A percentile compares a stretch with the other conserved stretches of the same genome.
Evolutionary conservation across 2,113 vertebrate genomes (phyloP).

Genomic region (Otocyon megalotis): DNA sequence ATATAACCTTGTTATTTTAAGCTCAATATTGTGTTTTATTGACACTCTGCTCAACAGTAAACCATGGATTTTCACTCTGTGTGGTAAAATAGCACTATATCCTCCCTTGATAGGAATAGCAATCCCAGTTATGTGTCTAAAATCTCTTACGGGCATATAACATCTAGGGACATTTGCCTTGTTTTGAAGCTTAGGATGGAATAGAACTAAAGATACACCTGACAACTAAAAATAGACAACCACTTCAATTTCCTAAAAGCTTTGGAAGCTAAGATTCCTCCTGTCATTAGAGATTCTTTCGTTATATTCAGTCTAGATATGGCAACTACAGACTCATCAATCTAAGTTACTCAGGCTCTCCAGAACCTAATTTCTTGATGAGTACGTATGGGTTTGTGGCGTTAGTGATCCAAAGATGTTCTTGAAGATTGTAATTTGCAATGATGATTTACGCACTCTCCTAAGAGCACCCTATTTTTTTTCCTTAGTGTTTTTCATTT

Average conservation of each 20-base stretch:
- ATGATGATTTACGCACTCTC: not conserved
- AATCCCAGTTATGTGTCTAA: not conserved
- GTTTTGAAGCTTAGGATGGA: not conserved
- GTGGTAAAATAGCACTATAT: not conserved
- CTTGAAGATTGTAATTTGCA: not conserved
- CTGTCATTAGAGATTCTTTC: not conserved
- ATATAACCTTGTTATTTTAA: not conserved
- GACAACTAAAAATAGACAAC: not conserved
- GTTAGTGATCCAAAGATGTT: not conserved
- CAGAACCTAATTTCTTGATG: not conserved
- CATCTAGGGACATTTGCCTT: not conserved
- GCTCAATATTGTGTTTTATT: not conserved
- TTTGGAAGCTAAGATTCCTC: not conserved
- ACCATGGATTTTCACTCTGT: not conserved
- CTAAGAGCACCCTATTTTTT: not conserved
- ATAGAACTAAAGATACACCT: not conserved
- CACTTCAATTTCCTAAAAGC: not conserved
- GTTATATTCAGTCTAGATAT: not conserved
- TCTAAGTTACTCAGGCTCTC: not conserved
- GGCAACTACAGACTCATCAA: not conserved
- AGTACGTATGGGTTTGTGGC: not conserved
- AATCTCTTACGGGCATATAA: not conserved
- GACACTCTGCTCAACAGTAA: not conserved
- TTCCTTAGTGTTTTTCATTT: not conserved
- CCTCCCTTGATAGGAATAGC: not conserved